Percentiles rank a stretch among this genome's conserved stretches.
Evolutionary conservation across 2,113 vertebrate genomes (phyloP).

Genomic region (Hippocampus mohnikei): DNA sequence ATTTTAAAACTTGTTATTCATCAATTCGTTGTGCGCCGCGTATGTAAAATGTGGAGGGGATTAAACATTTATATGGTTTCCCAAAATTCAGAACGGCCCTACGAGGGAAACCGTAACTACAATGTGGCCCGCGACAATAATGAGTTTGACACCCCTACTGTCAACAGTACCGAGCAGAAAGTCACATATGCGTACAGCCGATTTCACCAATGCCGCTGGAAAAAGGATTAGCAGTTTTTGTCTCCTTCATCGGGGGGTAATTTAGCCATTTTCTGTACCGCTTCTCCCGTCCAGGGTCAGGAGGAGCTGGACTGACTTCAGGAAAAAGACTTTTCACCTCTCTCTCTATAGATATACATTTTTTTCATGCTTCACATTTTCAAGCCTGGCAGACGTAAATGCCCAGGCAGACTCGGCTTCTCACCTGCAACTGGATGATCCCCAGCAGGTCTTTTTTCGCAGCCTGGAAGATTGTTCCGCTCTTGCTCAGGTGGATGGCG

Average conservation of each 20-base stretch:
- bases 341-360: background rate
- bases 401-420: too few species aligned
- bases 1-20: too few species aligned
- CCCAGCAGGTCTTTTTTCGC: constrained; percentile 87
- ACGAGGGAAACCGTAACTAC: too few species aligned
- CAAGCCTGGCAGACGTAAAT: too few species aligned
- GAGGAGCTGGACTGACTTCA: background rate
- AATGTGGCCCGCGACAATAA: too few species aligned
- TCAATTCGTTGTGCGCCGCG: too few species aligned
- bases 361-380: too few species aligned
- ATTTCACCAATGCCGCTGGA: background rate
- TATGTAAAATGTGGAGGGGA: too few species aligned
- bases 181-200: background rate
- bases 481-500: constrained; percentile 61
- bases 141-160: too few species aligned
- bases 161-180: too few species aligned
- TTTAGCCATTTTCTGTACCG: background rate
- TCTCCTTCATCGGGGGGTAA: background rate
- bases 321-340: background rate
- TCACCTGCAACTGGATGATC: constrained; percentile 85
- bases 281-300: background rate
- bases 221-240: background rate
- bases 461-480: constrained; percentile 79
- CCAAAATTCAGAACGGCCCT: too few species aligned
- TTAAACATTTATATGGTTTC: too few species aligned